Evolutionary conservation across 1,140 invertebrate species (phyloP).

Genomic region (Drosophila ambigua): DNA sequence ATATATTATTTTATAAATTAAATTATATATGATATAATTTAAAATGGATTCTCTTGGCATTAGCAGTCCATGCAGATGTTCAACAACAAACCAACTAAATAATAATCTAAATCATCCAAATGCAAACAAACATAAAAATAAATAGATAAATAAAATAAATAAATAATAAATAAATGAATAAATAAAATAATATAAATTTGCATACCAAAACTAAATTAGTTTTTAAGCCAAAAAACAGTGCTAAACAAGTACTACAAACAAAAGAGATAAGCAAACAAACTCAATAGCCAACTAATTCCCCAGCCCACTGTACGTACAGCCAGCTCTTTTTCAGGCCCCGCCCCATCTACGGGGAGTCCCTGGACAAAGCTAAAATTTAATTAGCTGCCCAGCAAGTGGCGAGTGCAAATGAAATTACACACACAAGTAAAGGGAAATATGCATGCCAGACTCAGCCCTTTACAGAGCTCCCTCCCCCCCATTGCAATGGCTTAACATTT

Average conservation of each 20-base stretch:
- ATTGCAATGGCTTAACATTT: slow-evolving; percentile 71
- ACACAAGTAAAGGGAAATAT: slow-evolving; percentile 20
- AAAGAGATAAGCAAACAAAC: not conserved
- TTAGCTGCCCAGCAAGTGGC: slow-evolving; percentile 78
- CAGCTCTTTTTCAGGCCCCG: not conserved
- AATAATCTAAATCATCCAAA: no score
- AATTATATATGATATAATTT: no score
- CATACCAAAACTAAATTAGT: not conserved
- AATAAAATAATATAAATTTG: not conserved
- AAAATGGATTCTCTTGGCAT: no score
- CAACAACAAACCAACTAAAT: no score
- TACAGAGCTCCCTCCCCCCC: not conserved
- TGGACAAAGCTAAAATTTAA: slow-evolving; percentile 81
- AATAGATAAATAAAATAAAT: not conserved
- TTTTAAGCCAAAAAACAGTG: not conserved
- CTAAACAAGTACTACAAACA: no score
- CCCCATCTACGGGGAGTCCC: slow-evolving; percentile 32
- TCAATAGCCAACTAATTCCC: not conserved
- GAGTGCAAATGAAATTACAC: slow-evolving; percentile 79
- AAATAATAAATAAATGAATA: not conserved
- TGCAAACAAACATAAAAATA: no score
- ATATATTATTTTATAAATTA: no score
- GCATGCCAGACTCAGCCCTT: slow-evolving; percentile 29
- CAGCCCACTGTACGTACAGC: not conserved
- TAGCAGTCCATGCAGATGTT: no score